Conservation (phyloP, 1,140 invertebrate species). For the Eulimnadia texana region DNA sequence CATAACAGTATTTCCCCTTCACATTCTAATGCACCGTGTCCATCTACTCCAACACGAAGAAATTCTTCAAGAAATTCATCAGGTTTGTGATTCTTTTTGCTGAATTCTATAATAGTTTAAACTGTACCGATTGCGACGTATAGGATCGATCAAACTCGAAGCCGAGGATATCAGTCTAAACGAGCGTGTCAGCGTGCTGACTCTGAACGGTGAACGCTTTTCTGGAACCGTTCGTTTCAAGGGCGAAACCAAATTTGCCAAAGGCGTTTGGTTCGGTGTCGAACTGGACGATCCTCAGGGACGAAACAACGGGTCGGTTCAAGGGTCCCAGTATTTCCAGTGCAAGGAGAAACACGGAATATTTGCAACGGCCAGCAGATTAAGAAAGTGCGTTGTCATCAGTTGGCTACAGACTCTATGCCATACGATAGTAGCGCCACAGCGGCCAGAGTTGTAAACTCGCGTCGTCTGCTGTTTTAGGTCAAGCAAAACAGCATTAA, state of each 20-base stretch:
- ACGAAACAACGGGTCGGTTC: slow-evolving; percentile 32
- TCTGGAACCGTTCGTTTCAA: slow-evolving; percentile 23
- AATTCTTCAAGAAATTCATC: not conserved
- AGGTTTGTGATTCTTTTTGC: not conserved
- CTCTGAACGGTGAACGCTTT: slow-evolving; percentile 4
- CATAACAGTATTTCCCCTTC: too few relatives aligned
- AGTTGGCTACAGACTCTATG: too few relatives aligned
- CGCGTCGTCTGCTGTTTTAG: too few relatives aligned
- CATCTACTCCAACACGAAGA: not conserved
- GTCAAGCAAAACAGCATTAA: too few relatives aligned
- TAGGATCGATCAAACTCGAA: not conserved
- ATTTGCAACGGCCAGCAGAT: slow-evolving; percentile 31
- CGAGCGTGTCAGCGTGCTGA: slow-evolving; percentile 8
- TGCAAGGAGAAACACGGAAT: slow-evolving; percentile 33
- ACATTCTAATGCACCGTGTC: too few relatives aligned
- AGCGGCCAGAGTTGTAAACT: too few relatives aligned
- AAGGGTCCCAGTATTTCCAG: slow-evolving; percentile 33
- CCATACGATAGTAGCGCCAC: too few relatives aligned
- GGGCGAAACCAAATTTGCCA: slow-evolving; percentile 20
- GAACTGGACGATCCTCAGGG: slow-evolving; percentile 34
- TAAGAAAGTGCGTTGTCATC: slow-evolving; percentile 28
- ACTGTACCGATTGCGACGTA: too few relatives aligned
- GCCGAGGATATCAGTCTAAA: not conserved
- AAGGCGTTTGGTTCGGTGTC: slow-evolving; percentile 34
- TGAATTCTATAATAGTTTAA: too few relatives aligned